Conservation (phyloP, 1,140 invertebrate genomes). For the Drosophila rhopaloa region DNA sequence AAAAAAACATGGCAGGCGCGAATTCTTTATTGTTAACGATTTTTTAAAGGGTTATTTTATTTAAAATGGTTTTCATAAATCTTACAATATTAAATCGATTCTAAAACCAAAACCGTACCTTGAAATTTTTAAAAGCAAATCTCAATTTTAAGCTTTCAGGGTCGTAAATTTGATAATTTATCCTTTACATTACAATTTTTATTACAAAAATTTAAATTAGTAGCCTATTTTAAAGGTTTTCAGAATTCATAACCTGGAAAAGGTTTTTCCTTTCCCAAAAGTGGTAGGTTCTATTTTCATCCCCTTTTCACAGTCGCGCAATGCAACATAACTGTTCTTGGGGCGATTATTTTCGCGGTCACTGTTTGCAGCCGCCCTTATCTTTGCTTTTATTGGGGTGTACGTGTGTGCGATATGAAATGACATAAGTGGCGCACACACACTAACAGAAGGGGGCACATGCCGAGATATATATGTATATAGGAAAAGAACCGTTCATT, state of each 20-base stretch:
- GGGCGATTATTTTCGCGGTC: slow-evolving; percentile 6
- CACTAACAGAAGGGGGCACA: not conserved
- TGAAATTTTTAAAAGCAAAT: too few relatives aligned
- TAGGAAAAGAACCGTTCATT: slow-evolving; percentile 66
- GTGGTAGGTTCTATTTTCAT: not conserved
- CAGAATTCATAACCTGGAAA: too few relatives aligned
- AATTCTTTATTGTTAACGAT: too few relatives aligned
- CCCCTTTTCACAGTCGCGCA: not conserved
- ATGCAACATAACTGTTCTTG: slow-evolving; percentile 5
- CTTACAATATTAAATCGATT: not conserved
- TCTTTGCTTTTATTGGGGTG: not conserved
- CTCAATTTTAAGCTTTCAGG: too few relatives aligned
- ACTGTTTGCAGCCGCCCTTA: slow-evolving; percentile 49
- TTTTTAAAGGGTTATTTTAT: too few relatives aligned
- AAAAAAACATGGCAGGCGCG: not conserved
- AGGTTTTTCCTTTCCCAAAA: too few relatives aligned
- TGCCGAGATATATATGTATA: too few relatives aligned
- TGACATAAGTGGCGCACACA: slow-evolving; percentile 44
- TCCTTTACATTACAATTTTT: too few relatives aligned
- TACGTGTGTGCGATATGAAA: slow-evolving; percentile 12
- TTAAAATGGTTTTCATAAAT: too few relatives aligned
- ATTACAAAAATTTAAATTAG: too few relatives aligned
- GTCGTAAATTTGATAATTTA: too few relatives aligned
- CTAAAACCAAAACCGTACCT: not conserved
- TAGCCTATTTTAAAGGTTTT: too few relatives aligned